Percentiles rank a stretch among this genome's conserved stretches.
These are phyloP conservation scores for Melanotus villosus DNA, from an alignment of 2,888 invertebrate genomes.

Conservation along the genomic window DNA sequence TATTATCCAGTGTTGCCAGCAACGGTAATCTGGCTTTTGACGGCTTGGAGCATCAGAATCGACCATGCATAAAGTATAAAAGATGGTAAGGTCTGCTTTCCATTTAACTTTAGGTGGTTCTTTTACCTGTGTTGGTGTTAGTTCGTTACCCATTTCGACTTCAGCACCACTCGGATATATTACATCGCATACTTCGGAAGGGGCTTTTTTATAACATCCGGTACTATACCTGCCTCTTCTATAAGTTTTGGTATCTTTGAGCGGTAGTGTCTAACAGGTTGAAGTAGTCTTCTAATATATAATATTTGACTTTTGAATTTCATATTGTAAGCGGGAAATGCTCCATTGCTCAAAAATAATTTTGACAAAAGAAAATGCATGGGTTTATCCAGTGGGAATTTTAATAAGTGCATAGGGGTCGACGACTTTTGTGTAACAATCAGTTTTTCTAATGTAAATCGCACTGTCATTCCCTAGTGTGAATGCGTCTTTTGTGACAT, in stretches of 20 bases:
- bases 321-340: too few relatives aligned
- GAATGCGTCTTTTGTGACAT: constrained; percentile 5
- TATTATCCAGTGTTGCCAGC: constrained; percentile 86
- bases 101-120: constrained; percentile 60
- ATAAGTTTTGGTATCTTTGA: too few relatives aligned
- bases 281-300: too few relatives aligned
- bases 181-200: too few relatives aligned
- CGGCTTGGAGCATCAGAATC: constrained; percentile 87
- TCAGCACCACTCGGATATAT: constrained; percentile 11
- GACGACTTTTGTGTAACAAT: neutral
- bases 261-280: too few relatives aligned
- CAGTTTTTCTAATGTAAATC: constrained; percentile 14
- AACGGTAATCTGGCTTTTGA: constrained; percentile 77
- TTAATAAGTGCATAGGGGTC: neutral
- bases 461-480: neutral
- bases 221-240: too few relatives aligned
- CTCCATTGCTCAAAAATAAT: too few relatives aligned
- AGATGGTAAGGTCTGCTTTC: constrained; percentile 53
- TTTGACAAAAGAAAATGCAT: neutral
- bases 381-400: neutral
- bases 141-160: constrained; percentile 55
- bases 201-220: too few relatives aligned
- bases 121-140: constrained; percentile 59
- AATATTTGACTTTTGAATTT: too few relatives aligned
- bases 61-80: constrained; percentile 68